These are phyloP conservation scores for Brachionus asplanchnoidis DNA, from an alignment of 1,140 invertebrate species.

Conservation along the genomic window DNA sequence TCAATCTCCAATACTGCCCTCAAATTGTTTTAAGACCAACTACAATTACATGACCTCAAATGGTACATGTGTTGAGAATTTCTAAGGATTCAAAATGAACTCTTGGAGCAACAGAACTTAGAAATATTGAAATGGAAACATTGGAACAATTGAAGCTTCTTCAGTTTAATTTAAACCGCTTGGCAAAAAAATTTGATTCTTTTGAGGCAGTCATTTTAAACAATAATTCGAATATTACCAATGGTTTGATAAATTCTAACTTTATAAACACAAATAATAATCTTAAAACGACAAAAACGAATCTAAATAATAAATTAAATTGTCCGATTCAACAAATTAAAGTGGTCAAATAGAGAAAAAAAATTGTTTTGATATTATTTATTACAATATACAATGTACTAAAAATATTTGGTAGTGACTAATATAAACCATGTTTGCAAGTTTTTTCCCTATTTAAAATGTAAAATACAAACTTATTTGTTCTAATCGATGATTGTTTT, in stretches of 20 bases:
- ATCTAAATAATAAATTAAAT: constrained; percentile 24
- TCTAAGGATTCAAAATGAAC: constrained; percentile 16
- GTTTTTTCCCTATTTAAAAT: neutral
- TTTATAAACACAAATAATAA: constrained; percentile 1
- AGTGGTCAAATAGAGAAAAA: constrained; percentile 1
- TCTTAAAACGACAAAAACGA: neutral
- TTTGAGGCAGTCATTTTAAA: constrained; percentile 3
- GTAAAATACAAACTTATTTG: neutral
- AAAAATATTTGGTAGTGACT: no score
- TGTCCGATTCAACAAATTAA: constrained; percentile 21
- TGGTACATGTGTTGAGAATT: neutral
- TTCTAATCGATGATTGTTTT: neutral
- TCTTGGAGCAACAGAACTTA: constrained; percentile 34
- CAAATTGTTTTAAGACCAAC: neutral
- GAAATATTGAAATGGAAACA: constrained; percentile 14
- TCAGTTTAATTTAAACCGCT: neutral
- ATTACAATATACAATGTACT: neutral
- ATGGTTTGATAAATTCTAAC: neutral
- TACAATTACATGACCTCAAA: neutral
- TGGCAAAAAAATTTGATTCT: constrained; percentile 14
- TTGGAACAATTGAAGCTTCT: constrained; percentile 14
- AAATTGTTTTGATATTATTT: neutral
- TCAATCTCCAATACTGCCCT: neutral
- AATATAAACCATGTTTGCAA: no score
- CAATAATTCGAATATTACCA: neutral